Percentiles rank a stretch among this genome's conserved stretches.
These are phyloP conservation scores for Pseudococcus viburni DNA, from an alignment of 2,888 invertebrate genomes.

Conservation along the genomic window DNA sequence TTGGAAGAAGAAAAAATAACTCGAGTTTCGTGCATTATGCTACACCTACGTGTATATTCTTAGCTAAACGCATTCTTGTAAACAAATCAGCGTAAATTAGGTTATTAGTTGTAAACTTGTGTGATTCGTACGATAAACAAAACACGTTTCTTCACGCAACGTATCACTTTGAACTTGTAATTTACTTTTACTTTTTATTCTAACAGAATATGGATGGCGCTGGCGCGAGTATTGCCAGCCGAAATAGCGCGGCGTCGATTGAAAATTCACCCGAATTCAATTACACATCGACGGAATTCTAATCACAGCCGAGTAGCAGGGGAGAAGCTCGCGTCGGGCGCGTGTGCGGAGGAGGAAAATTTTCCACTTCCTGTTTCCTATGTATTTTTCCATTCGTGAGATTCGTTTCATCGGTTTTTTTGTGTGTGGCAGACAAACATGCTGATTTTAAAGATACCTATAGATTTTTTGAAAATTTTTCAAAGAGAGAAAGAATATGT, in stretches of 20 bases:
- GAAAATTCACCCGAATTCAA: background rate
- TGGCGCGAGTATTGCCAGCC: background rate
- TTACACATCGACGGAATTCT: constrained; percentile 18
- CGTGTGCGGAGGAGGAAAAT: background rate
- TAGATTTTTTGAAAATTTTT: background rate
- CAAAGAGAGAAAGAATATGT: background rate
- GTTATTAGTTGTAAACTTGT: constrained; percentile 54
- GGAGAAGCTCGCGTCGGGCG: background rate
- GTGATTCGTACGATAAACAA: constrained; percentile 33
- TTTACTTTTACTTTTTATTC: constrained; percentile 55
- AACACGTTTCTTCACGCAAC: constrained; percentile 53
- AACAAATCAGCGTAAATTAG: constrained; percentile 54
- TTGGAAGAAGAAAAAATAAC: background rate
- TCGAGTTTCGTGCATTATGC: background rate
- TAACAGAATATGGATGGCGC: background rate
- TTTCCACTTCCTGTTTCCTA: background rate
- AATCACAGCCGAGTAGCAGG: background rate
- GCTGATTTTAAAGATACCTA: background rate
- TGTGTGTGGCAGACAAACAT: background rate
- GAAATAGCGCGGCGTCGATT: background rate
- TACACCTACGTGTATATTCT: background rate
- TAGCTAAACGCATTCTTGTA: constrained; percentile 25
- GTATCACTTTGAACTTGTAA: constrained; percentile 54
- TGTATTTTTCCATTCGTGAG: background rate
- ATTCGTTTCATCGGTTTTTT: background rate